phyloP scores from a whole-genome alignment of 2,888 invertebrate genomes.

The Melinaea menophilus region DNA sequence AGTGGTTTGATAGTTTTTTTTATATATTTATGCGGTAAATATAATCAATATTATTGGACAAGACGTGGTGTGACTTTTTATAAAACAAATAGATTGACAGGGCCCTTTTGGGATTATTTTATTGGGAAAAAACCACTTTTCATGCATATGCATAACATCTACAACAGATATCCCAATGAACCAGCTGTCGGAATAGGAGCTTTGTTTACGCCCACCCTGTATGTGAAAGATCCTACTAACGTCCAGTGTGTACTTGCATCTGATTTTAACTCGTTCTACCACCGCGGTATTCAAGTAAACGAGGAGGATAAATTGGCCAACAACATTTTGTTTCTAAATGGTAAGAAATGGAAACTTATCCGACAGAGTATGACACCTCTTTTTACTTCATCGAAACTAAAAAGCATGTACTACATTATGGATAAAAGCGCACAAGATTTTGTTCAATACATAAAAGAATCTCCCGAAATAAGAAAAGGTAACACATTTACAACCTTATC shows the following conservation, averaged over 20 bases:
- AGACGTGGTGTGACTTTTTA: constrained; percentile 50
- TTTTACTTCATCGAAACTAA: constrained; percentile 54
- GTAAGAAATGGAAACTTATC: constrained; percentile 45
- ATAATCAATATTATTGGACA: constrained; percentile 51
- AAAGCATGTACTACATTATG: constrained; percentile 56
- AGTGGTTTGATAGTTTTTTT: constrained; percentile 27
- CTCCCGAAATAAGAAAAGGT: constrained; percentile 39
- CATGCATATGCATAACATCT: constrained; percentile 44
- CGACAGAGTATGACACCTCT: constrained; percentile 56
- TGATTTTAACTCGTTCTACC: constrained; percentile 39
- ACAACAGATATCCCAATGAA: constrained; percentile 44
- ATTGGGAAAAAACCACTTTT: constrained; percentile 41
- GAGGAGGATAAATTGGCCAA: constrained; percentile 34
- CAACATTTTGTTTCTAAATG: constrained; percentile 36
- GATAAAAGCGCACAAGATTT: constrained; percentile 52
- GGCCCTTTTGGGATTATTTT: constrained; percentile 47
- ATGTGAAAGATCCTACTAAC: constrained; percentile 38
- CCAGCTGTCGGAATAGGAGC: constrained; percentile 49
- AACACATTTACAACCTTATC: constrained; percentile 33
- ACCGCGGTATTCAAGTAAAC: constrained; percentile 34
- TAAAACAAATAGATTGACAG: constrained; percentile 40
- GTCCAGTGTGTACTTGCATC: constrained; percentile 38
- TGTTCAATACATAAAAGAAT: constrained; percentile 39
- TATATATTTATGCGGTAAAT: constrained; percentile 39
- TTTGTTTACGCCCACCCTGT: constrained; percentile 33